These are phyloP conservation scores for Telmatochromis brichardi DNA, from an alignment of 2,113 vertebrate genomes.

Conservation along the genomic window DNA sequence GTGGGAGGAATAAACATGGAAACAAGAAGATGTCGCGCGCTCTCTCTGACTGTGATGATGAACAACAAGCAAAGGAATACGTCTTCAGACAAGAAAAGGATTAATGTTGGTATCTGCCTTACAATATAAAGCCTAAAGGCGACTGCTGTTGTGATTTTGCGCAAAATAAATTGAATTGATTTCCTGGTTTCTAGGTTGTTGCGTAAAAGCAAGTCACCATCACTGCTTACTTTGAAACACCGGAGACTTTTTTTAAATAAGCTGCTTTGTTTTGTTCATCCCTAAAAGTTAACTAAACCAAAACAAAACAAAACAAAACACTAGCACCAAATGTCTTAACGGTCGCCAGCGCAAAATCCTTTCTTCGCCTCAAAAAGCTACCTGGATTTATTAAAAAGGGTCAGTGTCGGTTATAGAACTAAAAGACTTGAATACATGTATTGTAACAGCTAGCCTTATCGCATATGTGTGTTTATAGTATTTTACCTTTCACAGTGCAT, in stretches of 20 bases:
- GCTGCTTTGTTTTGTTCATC: neutral
- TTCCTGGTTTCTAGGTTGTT: neutral
- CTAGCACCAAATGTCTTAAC: neutral
- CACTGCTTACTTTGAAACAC: neutral
- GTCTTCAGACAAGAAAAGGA: neutral
- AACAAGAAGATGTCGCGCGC: fast-evolving
- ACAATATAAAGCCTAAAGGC: neutral
- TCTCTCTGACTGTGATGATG: neutral
- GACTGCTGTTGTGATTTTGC: neutral
- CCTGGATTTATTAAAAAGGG: neutral
- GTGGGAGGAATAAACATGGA: neutral
- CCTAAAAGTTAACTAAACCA: neutral
- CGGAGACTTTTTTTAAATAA: neutral
- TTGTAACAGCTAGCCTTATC: neutral
- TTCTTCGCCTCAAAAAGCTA: neutral
- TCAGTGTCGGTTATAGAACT: neutral
- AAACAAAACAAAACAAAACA: neutral
- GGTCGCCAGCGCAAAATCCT: neutral
- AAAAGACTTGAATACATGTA: neutral
- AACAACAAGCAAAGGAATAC: neutral
- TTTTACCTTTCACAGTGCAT: neutral
- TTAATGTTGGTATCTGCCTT: neutral
- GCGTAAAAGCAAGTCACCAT: neutral
- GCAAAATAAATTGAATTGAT: neutral
- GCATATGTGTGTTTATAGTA: neutral